Base-by-base conservation (phyloP, 2,888 invertebrate species). In the Tachystola acroxantha region DNA sequence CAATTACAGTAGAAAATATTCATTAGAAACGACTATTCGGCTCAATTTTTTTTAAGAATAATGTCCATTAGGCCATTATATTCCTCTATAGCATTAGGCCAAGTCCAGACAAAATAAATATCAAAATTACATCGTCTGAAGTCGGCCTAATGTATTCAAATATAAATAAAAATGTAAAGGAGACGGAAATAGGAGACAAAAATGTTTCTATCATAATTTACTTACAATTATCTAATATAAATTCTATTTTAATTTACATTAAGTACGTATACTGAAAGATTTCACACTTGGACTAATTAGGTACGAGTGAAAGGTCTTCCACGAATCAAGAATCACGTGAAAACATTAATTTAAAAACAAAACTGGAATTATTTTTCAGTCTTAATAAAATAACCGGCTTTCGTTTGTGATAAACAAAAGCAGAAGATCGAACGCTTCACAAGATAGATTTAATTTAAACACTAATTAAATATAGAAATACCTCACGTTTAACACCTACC, bases 241-340 rank as follows among this genome's bases (percentile, higher is more conserved):
- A 84, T 80, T 86, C 82, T 86, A 82, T 81, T 64, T 64, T 73
- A 81, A 77, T 81, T 85, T 85, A 85, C 77, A 85, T 84, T 86
- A 86, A 86, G 86, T 86, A 86, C 86, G 86, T 86, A 86, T 86
- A 86, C 86, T 75, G 86, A 86, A 84, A 82, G 69, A 81, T 77
- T 84, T 81, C 74, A 79, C 77, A 63, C 65, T 79, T 80, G 80
- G 78, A 81, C 80, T 81, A 79, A 57, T 74, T 69, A 80, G 75
- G 72, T 79, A 79, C 79, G 62, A 72, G 71, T 64, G 71, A 72
- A 67, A 60, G 52, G 60, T 61, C 55, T 54, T 61, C 56, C 69
- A 70, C 65, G 58, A 64, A 68, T 59, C 52, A 55, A 56, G 47
- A 52, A 61, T 61, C 58, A 65, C 55, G 57, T 55, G 50, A 54